These are phyloP conservation scores for Thinocorus orbignyianus DNA, from an alignment of 2,113 vertebrate species.

Conservation along the genomic window DNA sequence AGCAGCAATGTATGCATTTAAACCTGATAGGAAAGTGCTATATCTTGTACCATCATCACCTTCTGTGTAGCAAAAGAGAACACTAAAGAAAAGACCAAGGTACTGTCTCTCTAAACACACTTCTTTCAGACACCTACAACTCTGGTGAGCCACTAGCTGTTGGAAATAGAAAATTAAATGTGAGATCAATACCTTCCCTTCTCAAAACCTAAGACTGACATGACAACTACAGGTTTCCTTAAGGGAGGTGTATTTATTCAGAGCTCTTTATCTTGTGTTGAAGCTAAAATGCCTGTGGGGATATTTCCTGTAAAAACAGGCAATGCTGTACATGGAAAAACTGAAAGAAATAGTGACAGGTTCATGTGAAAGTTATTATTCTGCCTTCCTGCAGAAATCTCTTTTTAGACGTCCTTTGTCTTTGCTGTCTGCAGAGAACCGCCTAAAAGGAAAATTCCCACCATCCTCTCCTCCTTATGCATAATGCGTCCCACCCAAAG, in stretches of 20 bases:
- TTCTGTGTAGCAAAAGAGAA: neutral
- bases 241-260: neutral
- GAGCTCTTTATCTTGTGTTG: neutral
- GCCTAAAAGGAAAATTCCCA: neutral
- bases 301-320: neutral
- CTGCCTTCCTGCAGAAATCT: neutral
- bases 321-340: neutral
- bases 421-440: neutral
- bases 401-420: neutral
- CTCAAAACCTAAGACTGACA: neutral
- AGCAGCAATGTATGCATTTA: neutral
- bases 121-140: neutral
- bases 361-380: neutral
- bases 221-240: neutral
- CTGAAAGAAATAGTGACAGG: neutral
- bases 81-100: neutral
- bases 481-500: neutral
- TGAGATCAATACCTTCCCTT: neutral
- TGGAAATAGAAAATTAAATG: neutral
- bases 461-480: neutral
- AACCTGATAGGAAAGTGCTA: neutral
- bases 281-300: neutral
- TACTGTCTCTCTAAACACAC: neutral
- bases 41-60: neutral
- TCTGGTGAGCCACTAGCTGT: neutral